Base-by-base conservation (phyloP, 2,797 vertebrate genomes). In the Centroberyx gerrardi region DNA sequence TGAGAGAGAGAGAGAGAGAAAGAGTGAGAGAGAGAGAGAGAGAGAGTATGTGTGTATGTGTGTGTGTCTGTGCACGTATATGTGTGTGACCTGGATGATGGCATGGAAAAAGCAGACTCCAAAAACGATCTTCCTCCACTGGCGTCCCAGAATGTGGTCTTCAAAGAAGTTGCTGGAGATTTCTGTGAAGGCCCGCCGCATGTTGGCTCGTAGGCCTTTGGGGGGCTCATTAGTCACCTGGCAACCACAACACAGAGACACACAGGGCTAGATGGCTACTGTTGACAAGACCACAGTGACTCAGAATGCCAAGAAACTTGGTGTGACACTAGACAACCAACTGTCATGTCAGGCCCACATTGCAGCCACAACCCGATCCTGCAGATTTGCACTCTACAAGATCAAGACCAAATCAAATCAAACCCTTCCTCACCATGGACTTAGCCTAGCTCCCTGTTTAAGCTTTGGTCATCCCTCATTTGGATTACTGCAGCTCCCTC, bases 221-320 rank as follows among this genome's bases (percentile, higher is more conserved):
- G 94, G 94, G 70, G 94, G 94, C 79, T 96, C 95, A 66, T 96
- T 97, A 64, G 95, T 96, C 82, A 96, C 94, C 95, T 96, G 77
- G 56, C 28, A 62, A 79, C 44, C 6, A 74, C 44, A 87, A 72
- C 12, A 81, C 52, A 65, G 29, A 81, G 68, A 53, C 17, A 61
- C 53, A 67, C 3, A 33, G 22, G 40, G 28, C 9, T 55, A 49
- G 14, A 36, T 49, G 51, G 6, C 7, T 59, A 22, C 15, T 15
- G 8, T 4, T 55, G 4, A 65, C 28, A 49, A 14, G 17, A 63
- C 22, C 27, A 51, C 12, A 62, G 9, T 10, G 10, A 51, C 10
- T 40, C 28, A 61, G 33, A 52, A 44, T 36, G 31, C 14, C 12
- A 59, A 33, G 33, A 33, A 33, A 1, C 33, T 33, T 33, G 33